Percentiles rank a stretch among this genome's conserved stretches.
Evolutionary conservation across 2,888 invertebrate species (phyloP).

Genomic region (Taenaris catops): DNA sequence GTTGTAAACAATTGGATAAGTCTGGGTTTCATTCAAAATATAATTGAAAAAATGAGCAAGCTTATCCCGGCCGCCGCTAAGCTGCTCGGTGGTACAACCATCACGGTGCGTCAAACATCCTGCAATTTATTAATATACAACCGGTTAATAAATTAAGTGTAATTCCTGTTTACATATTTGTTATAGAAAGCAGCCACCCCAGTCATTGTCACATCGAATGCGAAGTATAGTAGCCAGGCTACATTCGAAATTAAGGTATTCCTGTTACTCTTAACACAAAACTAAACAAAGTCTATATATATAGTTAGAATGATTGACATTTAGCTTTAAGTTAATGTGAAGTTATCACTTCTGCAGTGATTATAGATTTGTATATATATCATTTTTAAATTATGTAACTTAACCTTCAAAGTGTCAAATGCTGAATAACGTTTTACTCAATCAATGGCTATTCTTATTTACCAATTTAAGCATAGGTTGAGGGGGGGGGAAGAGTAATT

Average conservation of each 20-base stretch:
- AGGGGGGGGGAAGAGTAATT: too few species aligned
- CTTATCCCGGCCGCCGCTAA: conserved; percentile 56
- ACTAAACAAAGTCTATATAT: too few species aligned
- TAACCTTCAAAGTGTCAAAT: conserved; percentile 70
- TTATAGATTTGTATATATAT: too few species aligned
- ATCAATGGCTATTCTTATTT: too few species aligned
- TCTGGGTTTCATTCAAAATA: conserved; percentile 54
- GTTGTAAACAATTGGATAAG: conserved; percentile 43
- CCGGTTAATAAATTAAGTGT: background rate
- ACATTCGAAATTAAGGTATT: conserved; percentile 81
- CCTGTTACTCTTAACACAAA: too few species aligned
- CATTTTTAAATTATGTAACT: conserved; percentile 56
- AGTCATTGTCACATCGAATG: conserved; percentile 51
- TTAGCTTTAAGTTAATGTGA: too few species aligned
- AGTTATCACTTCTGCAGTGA: too few species aligned
- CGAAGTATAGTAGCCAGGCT: conserved; percentile 81
- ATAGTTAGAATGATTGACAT: too few species aligned
- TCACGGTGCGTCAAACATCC: conserved; percentile 44
- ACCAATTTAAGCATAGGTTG: too few species aligned
- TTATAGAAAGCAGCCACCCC: conserved; percentile 63
- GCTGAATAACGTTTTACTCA: too few species aligned
- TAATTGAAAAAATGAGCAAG: conserved; percentile 61
- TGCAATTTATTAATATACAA: background rate
- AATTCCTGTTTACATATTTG: conserved; percentile 13
- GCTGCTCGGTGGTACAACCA: conserved; percentile 46